These are phyloP conservation scores for Labeo catla DNA, from an alignment of 2,113 vertebrate species.

Conservation along the genomic window DNA sequence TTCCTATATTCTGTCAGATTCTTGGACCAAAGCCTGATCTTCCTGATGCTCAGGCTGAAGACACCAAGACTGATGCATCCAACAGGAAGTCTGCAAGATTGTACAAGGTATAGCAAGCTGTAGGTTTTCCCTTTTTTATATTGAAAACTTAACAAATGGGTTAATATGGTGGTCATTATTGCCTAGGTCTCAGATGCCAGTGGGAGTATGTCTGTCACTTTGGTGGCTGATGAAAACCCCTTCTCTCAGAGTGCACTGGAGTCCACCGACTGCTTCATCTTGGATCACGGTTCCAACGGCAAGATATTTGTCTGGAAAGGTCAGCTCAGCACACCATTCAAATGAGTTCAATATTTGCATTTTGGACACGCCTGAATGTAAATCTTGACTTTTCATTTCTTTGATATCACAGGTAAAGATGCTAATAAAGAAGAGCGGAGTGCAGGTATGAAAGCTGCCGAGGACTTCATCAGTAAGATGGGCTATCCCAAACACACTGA, in stretches of 20 bases:
- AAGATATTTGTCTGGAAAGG: slow-evolving; percentile 99
- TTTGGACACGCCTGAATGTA: background rate
- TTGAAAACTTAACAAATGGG: background rate
- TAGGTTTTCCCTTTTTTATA: background rate
- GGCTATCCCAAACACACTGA: slow-evolving; percentile 82
- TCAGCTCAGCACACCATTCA: slow-evolving; percentile 53
- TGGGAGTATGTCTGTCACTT: slow-evolving; percentile 84
- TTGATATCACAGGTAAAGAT: slow-evolving; percentile 74
- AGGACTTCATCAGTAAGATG: slow-evolving; percentile 85
- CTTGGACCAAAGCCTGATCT: slow-evolving; percentile 89
- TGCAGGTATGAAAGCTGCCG: slow-evolving; percentile 82
- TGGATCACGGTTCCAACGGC: slow-evolving; percentile 90
- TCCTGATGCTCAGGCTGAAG: slow-evolving; percentile 78
- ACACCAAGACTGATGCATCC: slow-evolving; percentile 80
- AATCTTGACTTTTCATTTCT: background rate
- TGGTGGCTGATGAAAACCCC: slow-evolving; percentile 94
- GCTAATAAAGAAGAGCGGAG: slow-evolving; percentile 83
- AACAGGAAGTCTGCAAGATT: slow-evolving; percentile 93
- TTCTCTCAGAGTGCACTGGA: slow-evolving; percentile 88
- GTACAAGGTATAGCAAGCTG: slow-evolving; percentile 83
- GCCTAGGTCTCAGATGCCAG: slow-evolving; percentile 87
- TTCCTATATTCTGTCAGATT: slow-evolving; percentile 75
- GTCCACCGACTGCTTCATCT: slow-evolving; percentile 94
- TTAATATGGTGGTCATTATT: background rate
- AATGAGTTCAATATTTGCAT: background rate